phyloP scores from a whole-genome alignment of 2,888 invertebrate species.

The Hirtodrosophila alboralis region DNA sequence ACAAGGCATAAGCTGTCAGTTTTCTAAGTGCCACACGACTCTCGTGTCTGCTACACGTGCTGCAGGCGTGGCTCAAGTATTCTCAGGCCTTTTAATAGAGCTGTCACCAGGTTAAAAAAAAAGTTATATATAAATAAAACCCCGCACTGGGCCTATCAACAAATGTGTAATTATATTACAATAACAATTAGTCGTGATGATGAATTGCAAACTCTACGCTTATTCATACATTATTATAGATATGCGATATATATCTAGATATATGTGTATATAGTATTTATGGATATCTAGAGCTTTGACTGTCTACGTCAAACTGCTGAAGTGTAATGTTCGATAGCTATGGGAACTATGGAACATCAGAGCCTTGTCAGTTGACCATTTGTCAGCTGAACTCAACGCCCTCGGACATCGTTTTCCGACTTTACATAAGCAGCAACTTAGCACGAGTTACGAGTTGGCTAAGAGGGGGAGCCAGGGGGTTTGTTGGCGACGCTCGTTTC shows the following conservation, averaged over 20 bases:
- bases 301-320: slow-evolving; percentile 28
- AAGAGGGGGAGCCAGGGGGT: background rate
- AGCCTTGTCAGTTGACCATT: slow-evolving; percentile 55
- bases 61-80: slow-evolving; percentile 33
- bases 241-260: slow-evolving; percentile 14
- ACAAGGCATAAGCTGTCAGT: slow-evolving; percentile 14
- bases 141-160: slow-evolving; percentile 25
- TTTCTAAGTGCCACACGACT: slow-evolving; percentile 14
- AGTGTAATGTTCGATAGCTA: slow-evolving; percentile 22
- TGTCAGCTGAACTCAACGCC: slow-evolving; percentile 49
- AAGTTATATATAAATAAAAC: slow-evolving; percentile 20
- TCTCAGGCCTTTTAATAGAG: slow-evolving; percentile 11
- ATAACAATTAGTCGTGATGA: slow-evolving; percentile 29
- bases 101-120: slow-evolving; percentile 26
- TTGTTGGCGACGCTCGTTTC: slow-evolving; percentile 32
- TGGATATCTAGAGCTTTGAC: slow-evolving; percentile 1
- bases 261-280: background rate
- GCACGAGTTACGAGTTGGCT: slow-evolving; percentile 24
- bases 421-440: slow-evolving; percentile 53
- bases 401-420: slow-evolving; percentile 11
- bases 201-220: slow-evolving; percentile 25
- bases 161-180: slow-evolving; percentile 36
- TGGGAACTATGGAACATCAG: background rate
- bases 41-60: slow-evolving; percentile 38
- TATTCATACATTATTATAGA: slow-evolving; percentile 9